phyloP scores from a whole-genome alignment of 2,113 vertebrate species.

The Spermophilus dauricus region DNA sequence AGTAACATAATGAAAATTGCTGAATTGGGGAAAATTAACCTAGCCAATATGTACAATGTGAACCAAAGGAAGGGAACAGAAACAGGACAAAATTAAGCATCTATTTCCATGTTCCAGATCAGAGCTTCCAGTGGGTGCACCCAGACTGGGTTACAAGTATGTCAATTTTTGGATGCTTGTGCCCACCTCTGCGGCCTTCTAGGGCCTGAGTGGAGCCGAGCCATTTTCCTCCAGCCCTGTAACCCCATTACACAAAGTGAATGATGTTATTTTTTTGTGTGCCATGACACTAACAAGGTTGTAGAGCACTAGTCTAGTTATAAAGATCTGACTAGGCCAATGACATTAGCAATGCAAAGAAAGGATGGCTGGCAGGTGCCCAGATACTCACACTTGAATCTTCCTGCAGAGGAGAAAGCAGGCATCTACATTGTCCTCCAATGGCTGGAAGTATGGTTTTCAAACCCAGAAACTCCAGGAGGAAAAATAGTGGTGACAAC shows the following conservation, averaged over 20 bases:
- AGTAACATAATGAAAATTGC: neutral
- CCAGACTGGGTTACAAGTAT: neutral
- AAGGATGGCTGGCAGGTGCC: neutral
- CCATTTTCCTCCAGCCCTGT: neutral
- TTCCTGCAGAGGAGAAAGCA: neutral
- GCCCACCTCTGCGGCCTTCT: neutral
- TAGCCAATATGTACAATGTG: too few relatives aligned
- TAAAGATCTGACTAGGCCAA: neutral
- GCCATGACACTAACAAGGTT: neutral
- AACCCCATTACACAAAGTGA: neutral
- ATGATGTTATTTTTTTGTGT: neutral
- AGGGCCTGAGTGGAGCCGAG: neutral
- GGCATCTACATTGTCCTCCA: neutral
- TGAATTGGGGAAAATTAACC: neutral
- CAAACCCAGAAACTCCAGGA: neutral
- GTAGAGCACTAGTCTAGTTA: neutral
- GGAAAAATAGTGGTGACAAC: neutral
- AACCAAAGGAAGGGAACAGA: neutral
- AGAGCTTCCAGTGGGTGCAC: neutral
- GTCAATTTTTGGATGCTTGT: neutral
- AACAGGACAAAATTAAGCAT: neutral
- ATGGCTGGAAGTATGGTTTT: neutral
- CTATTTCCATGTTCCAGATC: neutral
- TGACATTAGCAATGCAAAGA: neutral
- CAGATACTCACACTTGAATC: neutral